Conservation (phyloP, 2,113 vertebrate species). For the Myanophis thanlyinensis region DNA sequence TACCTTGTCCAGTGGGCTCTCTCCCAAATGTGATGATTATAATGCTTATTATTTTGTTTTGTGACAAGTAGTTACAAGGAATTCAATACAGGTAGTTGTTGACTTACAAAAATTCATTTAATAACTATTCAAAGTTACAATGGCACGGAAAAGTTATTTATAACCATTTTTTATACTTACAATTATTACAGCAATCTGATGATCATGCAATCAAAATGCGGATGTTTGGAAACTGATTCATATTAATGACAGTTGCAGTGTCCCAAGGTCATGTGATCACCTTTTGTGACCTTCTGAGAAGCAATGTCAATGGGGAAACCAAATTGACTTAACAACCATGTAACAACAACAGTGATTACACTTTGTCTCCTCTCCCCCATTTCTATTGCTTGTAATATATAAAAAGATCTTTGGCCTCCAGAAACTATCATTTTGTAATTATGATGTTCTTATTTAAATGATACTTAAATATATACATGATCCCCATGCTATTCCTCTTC, state of each 20-base stretch:
- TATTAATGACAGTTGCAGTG: background rate
- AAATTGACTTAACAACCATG: too few species aligned
- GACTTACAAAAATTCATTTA: background rate
- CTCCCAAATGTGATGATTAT: background rate
- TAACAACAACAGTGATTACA: too few species aligned
- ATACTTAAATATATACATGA: background rate
- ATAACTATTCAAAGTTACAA: background rate
- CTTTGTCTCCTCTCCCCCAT: background rate
- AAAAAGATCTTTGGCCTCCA: background rate
- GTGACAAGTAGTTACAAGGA: background rate
- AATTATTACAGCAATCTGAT: background rate
- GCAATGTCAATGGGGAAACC: too few species aligned
- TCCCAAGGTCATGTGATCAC: too few species aligned
- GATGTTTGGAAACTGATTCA: background rate
- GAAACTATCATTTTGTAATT: background rate
- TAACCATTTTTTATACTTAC: background rate
- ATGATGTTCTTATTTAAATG: background rate
- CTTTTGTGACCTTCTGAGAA: too few species aligned
- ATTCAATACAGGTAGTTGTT: background rate
- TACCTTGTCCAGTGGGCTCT: background rate
- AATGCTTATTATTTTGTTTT: background rate
- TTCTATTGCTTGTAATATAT: background rate
- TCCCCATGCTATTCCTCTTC: background rate
- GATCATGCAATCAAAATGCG: background rate
- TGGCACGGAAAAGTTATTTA: background rate